Percentiles rank a stretch among this genome's conserved stretches.
These are phyloP conservation scores for Hypotaenidia philippensis DNA, from an alignment of 2,797 vertebrate genomes.

Conservation along the genomic window DNA sequence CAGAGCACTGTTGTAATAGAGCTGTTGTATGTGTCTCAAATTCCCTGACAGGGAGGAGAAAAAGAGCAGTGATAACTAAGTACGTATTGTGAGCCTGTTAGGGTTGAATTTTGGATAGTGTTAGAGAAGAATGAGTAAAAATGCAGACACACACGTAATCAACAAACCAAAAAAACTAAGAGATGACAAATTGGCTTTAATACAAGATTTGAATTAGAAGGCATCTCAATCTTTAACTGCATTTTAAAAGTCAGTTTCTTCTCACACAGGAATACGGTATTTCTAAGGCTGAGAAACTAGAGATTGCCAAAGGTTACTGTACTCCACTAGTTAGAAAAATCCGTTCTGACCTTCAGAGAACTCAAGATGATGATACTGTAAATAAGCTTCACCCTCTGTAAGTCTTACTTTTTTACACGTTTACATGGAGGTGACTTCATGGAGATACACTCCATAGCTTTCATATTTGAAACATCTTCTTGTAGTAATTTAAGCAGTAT, in stretches of 20 bases:
- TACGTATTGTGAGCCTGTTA: background rate
- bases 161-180: background rate
- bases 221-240: background rate
- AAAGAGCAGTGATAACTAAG: background rate
- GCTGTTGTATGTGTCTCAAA: background rate
- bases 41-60: background rate
- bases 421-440: background rate
- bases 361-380: conserved; percentile 92
- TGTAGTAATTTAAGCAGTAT: background rate
- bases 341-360: conserved; percentile 91
- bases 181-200: background rate
- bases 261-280: conserved; percentile 89
- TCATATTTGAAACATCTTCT: background rate
- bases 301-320: conserved; percentile 93
- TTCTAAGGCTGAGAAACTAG: conserved; percentile 88
- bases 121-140: background rate
- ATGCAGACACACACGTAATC: background rate
- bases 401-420: conserved; percentile 47
- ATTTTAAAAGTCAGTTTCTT: conserved; percentile 34
- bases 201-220: background rate
- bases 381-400: conserved; percentile 93
- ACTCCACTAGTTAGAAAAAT: conserved; percentile 91
- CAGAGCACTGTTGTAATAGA: background rate
- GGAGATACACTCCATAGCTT: background rate
- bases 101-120: background rate